These are phyloP conservation scores for Eriocheir sinensis DNA, from an alignment of 1,140 invertebrate genomes.

Conservation along the genomic window DNA sequence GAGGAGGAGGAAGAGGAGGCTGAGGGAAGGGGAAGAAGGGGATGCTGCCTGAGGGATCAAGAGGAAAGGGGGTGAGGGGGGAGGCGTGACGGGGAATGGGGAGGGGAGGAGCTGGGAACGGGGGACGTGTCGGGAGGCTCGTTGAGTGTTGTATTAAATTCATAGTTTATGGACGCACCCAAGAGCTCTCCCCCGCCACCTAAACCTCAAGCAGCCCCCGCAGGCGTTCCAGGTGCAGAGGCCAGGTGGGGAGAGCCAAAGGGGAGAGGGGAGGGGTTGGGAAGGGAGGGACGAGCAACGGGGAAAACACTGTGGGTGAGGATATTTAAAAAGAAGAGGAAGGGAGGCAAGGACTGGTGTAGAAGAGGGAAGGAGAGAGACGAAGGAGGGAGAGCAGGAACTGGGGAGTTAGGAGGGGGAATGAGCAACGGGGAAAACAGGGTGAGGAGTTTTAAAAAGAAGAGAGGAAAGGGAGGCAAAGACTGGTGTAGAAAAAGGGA, in stretches of 20 bases:
- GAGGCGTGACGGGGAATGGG: not conserved
- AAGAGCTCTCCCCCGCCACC: no score
- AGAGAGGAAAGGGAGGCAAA: not conserved
- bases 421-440: no score
- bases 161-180: not conserved
- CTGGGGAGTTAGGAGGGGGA: no score
- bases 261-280: not conserved
- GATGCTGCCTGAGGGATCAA: not conserved
- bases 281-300: constrained; percentile 46
- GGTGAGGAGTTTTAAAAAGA: no score
- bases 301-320: not conserved
- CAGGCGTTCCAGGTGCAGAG: not conserved
- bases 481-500: not conserved
- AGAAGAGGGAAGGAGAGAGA: not conserved
- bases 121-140: not conserved
- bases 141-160: constrained; percentile 13
- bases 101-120: not conserved
- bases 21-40: not conserved
- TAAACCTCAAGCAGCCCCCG: no score
- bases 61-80: not conserved
- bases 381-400: no score
- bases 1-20: not conserved
- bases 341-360: no score
- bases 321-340: not conserved
- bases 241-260: constrained; percentile 9